These are phyloP conservation scores for Ginglymostoma cirratum DNA, from an alignment of 2,113 vertebrate species.

Conservation along the genomic window DNA sequence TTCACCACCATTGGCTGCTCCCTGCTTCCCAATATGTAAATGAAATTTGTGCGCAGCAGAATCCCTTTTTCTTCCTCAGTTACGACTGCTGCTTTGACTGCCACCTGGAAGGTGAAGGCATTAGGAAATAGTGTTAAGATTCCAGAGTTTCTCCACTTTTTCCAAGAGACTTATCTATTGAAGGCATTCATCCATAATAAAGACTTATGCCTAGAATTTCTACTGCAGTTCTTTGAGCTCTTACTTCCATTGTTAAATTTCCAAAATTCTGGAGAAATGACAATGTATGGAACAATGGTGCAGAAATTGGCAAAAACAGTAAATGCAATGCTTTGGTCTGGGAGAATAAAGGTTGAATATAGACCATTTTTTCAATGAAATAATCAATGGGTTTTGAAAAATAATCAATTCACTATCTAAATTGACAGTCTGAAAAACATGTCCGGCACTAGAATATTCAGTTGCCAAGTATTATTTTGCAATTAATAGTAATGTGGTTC, in stretches of 20 bases:
- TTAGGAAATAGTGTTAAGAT: not conserved
- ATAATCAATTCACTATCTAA: not conserved
- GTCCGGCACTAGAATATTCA: not conserved
- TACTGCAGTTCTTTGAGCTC: not conserved
- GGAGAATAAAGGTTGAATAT: not conserved
- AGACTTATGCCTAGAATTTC: not conserved
- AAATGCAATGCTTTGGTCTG: not conserved
- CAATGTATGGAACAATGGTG: not conserved
- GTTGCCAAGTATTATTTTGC: not conserved
- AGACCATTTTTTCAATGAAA: not conserved
- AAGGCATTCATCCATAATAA: not conserved
- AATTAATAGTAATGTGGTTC: not conserved
- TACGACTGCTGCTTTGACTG: not conserved
- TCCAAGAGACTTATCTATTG: not conserved
- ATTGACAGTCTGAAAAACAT: not conserved
- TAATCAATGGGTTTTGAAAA: not conserved
- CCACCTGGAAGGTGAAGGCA: not conserved
- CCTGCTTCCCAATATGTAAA: not conserved
- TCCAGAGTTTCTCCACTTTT: not conserved
- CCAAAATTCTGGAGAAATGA: not conserved
- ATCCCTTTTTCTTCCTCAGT: not conserved
- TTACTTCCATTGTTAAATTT: not conserved
- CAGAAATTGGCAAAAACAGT: not conserved
- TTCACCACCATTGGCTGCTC: not conserved
- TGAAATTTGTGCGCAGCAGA: not conserved